Evolutionary conservation across 2,888 invertebrate species (phyloP).

Genomic region (Cephonodes hylas): DNA sequence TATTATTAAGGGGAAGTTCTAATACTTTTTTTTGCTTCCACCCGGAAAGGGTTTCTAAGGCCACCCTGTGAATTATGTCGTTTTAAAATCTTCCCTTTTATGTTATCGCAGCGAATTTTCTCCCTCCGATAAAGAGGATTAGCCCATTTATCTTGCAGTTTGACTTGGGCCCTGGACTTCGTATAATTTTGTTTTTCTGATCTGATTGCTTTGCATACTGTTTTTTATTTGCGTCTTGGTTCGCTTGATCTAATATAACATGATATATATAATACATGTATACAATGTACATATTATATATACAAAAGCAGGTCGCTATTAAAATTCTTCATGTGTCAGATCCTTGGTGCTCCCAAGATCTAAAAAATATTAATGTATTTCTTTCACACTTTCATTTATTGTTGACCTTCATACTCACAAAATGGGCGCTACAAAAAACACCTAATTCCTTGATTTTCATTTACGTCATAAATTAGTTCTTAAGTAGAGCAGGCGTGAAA

Average conservation of each 20-base stretch:
- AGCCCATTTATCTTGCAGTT: slow-evolving; percentile 60
- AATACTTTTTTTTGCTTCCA: not conserved
- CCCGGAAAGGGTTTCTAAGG: slow-evolving; percentile 47
- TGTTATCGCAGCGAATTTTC: slow-evolving; percentile 66
- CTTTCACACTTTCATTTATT: too few relatives aligned
- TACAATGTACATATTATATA: too few relatives aligned
- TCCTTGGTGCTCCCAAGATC: too few relatives aligned
- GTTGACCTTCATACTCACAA: too few relatives aligned
- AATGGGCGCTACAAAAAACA: too few relatives aligned
- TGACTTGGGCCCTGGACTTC: slow-evolving; percentile 17
- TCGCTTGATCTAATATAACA: not conserved
- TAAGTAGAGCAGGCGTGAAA: too few relatives aligned
- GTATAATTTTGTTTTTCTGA: slow-evolving; percentile 18
- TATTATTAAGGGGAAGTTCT: not conserved
- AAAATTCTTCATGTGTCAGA: too few relatives aligned
- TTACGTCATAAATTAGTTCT: too few relatives aligned
- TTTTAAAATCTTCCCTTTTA: slow-evolving; percentile 69
- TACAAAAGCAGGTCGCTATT: too few relatives aligned
- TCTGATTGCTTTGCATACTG: slow-evolving; percentile 7
- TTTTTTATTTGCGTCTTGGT: not conserved
- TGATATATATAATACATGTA: too few relatives aligned
- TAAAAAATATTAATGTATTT: too few relatives aligned
- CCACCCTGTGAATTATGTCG: slow-evolving; percentile 63
- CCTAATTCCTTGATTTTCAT: too few relatives aligned
- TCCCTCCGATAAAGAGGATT: slow-evolving; percentile 68